Percentiles rank a stretch among this genome's conserved stretches.
phyloP scores from a whole-genome alignment of 2,888 invertebrate genomes.

The Ectobius pallidus region DNA sequence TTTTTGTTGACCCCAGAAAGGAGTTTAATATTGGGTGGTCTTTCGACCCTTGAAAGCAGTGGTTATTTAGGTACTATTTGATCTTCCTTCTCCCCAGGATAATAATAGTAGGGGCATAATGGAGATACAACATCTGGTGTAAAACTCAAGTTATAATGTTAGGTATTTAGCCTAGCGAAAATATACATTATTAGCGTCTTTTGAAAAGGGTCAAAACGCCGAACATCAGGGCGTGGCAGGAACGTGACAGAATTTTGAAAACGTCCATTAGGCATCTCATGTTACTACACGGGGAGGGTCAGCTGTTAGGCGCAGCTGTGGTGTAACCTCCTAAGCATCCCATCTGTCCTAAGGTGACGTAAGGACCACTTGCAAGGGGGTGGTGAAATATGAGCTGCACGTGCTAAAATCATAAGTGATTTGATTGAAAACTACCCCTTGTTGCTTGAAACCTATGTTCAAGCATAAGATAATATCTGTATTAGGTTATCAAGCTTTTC shows the following conservation, averaged over 20 bases:
- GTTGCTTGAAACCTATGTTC: no score
- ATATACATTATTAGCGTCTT: neutral
- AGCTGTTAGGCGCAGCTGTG: constrained; percentile 8
- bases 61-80: no score
- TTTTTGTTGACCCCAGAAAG: no score
- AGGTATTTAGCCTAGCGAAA: neutral
- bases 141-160: neutral
- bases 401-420: neutral
- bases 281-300: neutral
- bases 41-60: no score
- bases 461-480: no score
- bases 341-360: neutral
- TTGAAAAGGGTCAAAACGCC: neutral
- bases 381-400: neutral
- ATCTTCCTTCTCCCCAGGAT: no score
- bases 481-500: no score
- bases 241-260: constrained; percentile 27
- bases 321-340: neutral
- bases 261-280: constrained; percentile 3
- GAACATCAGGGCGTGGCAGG: neutral
- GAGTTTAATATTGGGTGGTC: no score
- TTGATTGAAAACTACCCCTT: no score
- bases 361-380: neutral
- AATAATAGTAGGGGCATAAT: no score
- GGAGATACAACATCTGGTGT: neutral